Conservation (phyloP, 2,113 vertebrate genomes). For the Gymnogyps californianus region DNA sequence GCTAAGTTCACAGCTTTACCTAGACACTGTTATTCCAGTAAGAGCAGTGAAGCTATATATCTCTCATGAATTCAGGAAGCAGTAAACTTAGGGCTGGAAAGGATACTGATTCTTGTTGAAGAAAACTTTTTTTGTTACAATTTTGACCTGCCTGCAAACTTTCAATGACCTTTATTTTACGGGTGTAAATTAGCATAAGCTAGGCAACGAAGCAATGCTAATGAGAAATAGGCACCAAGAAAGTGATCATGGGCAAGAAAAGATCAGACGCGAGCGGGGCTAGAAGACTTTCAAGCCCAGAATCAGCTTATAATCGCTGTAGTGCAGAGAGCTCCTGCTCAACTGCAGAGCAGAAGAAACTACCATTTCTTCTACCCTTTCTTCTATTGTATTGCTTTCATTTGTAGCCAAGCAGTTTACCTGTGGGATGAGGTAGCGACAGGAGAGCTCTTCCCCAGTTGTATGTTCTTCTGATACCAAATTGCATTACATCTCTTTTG, state of each 20-base stretch:
- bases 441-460: neutral
- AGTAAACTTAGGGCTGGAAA: neutral
- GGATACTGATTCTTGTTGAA: neutral
- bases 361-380: neutral
- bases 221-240: neutral
- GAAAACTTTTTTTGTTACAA: neutral
- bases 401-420: neutral
- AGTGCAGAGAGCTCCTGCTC: rapidly evolving
- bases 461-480: neutral
- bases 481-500: neutral
- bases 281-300: neutral
- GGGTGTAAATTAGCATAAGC: neutral
- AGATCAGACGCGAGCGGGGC: neutral
- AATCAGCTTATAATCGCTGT: neutral
- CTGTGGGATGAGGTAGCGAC: neutral
- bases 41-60: neutral
- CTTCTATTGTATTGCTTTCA: neutral
- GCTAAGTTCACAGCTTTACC: neutral
- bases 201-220: neutral
- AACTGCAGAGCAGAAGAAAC: neutral
- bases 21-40: neutral
- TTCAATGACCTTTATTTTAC: neutral
- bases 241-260: neutral
- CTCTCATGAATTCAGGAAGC: neutral
- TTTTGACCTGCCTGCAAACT: neutral